Evolutionary conservation across 2,888 invertebrate species (phyloP), one percentile per base, ranked within the genome.

Genomic region (Synanthedon myopaeformis): DNA sequence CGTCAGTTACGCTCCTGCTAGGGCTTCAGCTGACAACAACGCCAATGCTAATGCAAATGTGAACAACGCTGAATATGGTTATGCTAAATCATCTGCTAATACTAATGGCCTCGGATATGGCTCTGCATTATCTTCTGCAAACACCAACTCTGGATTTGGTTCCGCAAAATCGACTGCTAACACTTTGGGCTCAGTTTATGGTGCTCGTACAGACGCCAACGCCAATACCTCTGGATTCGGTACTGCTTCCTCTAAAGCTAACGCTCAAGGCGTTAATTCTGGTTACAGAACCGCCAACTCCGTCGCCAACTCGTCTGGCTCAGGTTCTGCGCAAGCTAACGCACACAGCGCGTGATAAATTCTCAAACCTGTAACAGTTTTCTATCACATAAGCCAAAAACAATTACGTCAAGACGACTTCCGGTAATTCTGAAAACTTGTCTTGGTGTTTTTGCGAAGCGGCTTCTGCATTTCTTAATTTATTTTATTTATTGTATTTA

Each of bases 331-430:
- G 3, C 69, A 65, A 45, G 78, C 86, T 54, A 74, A 79, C 55
- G 82, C 85, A 4, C 65, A 68, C 42, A 72, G 69, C 61, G 62
- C 59, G 35, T 85, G 62, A 74, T 57, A 50, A 54, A 51, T 48
- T 53, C 51, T 52, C 51, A 48, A 41, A 23, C 1, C 4, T 50
- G 8, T 51, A 11, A 49, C 48, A 19, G 4, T 52, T 45, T 23
- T 12, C 28, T 19, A 54, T 12, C 41, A 12, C 54, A 35, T 35
- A 35, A 35, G 35, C 35, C 56, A 51, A 54, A 45, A 69, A 80
- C 85, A 82, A 79, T 65, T 66, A 84, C 77, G 75, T 69, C 72
- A 83, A 80, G 86, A 85, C 79, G 86, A 86, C 84, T 70, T 66
- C 64, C 61, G 61, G 55, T 54, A 41, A 54, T 50, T 57, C 58